phyloP scores from a whole-genome alignment of 1,140 invertebrate genomes.

The Pteromalus puparum region DNA sequence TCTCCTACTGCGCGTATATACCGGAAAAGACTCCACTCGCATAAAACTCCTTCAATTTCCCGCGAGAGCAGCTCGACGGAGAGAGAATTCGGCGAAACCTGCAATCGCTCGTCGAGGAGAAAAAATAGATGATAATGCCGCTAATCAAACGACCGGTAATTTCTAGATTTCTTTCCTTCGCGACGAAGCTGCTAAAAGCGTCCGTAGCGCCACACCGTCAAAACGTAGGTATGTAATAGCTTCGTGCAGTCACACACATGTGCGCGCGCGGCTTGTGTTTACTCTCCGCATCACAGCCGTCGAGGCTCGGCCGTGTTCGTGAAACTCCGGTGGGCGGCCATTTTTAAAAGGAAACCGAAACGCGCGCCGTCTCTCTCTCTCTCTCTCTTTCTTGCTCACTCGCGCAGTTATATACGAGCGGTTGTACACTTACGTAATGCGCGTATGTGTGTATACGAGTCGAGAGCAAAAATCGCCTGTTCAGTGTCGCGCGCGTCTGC shows the following conservation, averaged over 20 bases:
- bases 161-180: too few relatives aligned
- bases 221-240: too few relatives aligned
- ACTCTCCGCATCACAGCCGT: neutral
- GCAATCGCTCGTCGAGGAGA: neutral
- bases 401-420: neutral
- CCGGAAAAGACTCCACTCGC: slow-evolving; percentile 4
- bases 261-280: slow-evolving; percentile 3
- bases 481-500: neutral
- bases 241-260: too few relatives aligned
- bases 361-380: slow-evolving; percentile 23
- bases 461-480: slow-evolving; percentile 16
- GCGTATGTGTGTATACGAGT: neutral
- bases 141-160: neutral
- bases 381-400: slow-evolving; percentile 12
- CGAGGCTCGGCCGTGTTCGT: neutral
- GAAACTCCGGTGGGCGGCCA: slow-evolving; percentile 55
- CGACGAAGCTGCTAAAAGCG: too few relatives aligned
- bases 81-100: neutral
- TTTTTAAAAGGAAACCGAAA: slow-evolving; percentile 66
- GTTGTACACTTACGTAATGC: slow-evolving; percentile 56
- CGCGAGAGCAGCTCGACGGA: neutral
- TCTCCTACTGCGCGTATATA: neutral
- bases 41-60: slow-evolving; percentile 10
- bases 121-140: neutral
- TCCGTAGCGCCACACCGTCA: too few relatives aligned